Base-by-base conservation (phyloP, 2,888 invertebrate genomes). In the Hyles lineata region DNA sequence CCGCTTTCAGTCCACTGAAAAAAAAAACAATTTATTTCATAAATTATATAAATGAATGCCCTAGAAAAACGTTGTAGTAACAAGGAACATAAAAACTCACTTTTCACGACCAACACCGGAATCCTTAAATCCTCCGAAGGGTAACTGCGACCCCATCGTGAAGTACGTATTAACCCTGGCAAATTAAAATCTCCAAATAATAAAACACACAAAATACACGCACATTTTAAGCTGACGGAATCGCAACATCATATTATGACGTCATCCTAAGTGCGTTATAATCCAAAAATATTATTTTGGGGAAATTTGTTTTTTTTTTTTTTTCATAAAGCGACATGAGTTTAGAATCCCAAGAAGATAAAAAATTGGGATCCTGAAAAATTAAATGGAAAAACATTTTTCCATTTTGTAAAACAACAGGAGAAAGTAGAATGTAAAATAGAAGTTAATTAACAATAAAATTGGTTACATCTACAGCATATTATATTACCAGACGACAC, bases 41-140 rank as follows among this genome's bases (percentile, higher is more conserved):
- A 43, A 2, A 15, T 35, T 35, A 11, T 43, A 43, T 29, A 5
- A 29, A 5, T 5, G 5, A 3, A 29, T 29, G 29, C 29, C 29
- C 3, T 29, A 58, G 23, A 71, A 23, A 19, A 19, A 70, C 25
- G 43, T 35, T 50, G 17, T 7, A 7, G 19, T 25, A 70, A 8
- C 25, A n/a, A 21, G 17, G 43, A 9, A 43, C 59, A 59, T 11
- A n/a, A 35, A 81, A 85, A 83, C 87, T 83, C 81, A 90, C 91
- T 79, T 82, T 81, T 91, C 90, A 52, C 89, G 85, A 77, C 98
- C 98, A 76, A 97, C 95, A 76, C 98, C 98, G 21, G 98, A 98
- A 79, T 96, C 96, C 85, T 98, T 98, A 87, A 96, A 98, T 55
- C 98, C 98, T 61, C 98, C 98, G 83, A 98, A 98, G 5, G 98